Conservation (phyloP, 2,797 vertebrate genomes). For the Betta splendens region DNA sequence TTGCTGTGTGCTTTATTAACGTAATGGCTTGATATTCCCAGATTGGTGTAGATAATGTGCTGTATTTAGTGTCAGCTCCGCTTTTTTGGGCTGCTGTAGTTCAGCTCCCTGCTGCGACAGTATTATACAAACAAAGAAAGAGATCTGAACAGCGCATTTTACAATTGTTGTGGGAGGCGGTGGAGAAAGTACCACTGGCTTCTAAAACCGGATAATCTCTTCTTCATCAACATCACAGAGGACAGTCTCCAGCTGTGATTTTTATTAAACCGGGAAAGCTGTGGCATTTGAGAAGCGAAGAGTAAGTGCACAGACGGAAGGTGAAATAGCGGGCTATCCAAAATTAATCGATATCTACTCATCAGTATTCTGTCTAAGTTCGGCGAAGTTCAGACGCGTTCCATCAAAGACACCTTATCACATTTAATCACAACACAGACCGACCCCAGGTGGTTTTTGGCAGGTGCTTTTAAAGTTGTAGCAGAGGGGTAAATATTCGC, state of each 20-base stretch:
- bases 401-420: neutral
- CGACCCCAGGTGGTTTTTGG: too few species aligned
- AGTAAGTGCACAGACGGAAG: slow-evolving; percentile 19
- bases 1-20: slow-evolving; percentile 7
- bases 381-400: slow-evolving; percentile 24
- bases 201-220: slow-evolving; percentile 29
- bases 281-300: slow-evolving; percentile 43
- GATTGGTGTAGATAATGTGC: neutral
- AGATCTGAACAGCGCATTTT: slow-evolving; percentile 10
- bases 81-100: slow-evolving; percentile 12
- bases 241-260: slow-evolving; percentile 48
- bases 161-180: slow-evolving; percentile 23
- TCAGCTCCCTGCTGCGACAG: slow-evolving; percentile 34
- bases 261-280: slow-evolving; percentile 36
- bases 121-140: slow-evolving; percentile 8
- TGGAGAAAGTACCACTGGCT: slow-evolving; percentile 13
- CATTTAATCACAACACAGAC: neutral
- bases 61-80: neutral
- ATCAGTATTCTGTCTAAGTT: slow-evolving; percentile 31
- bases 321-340: slow-evolving; percentile 34
- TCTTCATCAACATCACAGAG: slow-evolving; percentile 40
- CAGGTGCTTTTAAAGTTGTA: too few species aligned
- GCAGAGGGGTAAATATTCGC: too few species aligned
- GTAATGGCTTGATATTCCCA: slow-evolving; percentile 8
- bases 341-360: slow-evolving; percentile 45